These are phyloP conservation scores for Phoeniculus purpureus DNA, from an alignment of 2,797 vertebrate genomes.

Conservation along the genomic window DNA sequence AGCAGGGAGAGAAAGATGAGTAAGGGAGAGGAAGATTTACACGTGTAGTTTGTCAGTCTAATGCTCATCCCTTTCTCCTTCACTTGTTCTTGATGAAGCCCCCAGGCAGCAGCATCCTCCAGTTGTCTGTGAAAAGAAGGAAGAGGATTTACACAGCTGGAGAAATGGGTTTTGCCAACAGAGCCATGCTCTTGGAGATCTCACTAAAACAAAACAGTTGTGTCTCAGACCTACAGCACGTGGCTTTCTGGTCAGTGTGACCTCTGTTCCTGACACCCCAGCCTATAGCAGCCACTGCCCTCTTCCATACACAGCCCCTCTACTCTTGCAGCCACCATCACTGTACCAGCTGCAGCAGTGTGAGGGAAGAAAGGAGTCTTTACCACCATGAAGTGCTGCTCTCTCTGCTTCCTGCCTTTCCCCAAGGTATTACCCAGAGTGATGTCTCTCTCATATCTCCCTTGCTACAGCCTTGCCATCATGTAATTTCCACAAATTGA, in stretches of 20 bases:
- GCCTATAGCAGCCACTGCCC: not conserved
- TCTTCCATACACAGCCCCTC: not conserved
- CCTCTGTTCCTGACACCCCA: not conserved
- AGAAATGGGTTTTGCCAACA: not conserved
- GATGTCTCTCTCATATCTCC: not conserved
- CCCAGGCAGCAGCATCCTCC: not conserved
- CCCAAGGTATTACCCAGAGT: not conserved
- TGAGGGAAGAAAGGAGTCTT: not conserved
- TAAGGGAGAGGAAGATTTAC: not conserved
- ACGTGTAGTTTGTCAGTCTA: fast-evolving
- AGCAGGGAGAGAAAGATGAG: not conserved
- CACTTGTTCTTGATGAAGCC: not conserved
- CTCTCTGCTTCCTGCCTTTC: not conserved
- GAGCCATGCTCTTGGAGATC: not conserved
- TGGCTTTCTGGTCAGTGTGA: not conserved
- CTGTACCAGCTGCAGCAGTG: not conserved
- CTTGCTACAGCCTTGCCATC: not conserved
- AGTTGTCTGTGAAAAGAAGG: not conserved
- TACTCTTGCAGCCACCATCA: fast-evolving
- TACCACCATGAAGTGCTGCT: not conserved
- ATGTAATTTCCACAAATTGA: conserved; percentile 20
- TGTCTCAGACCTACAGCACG: not conserved
- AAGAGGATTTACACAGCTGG: not conserved
- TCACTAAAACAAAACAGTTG: fast-evolving
- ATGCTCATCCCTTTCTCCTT: not conserved